A percentile compares a stretch with the other conserved stretches of the same genome.
phyloP scores from a whole-genome alignment of 2,113 vertebrate genomes.

The Thryonomys swinderianus region DNA sequence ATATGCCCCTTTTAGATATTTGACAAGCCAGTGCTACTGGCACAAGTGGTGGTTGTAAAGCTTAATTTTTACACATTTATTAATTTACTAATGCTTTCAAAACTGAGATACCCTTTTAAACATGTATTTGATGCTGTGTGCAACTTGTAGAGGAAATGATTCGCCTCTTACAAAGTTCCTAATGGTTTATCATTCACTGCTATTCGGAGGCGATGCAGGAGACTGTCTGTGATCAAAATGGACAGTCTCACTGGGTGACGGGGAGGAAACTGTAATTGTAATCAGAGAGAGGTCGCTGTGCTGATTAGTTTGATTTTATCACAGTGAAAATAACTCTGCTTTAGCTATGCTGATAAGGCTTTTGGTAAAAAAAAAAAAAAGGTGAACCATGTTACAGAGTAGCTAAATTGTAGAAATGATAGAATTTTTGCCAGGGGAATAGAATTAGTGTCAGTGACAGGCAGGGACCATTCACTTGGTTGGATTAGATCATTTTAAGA shows the following conservation, averaged over 20 bases:
- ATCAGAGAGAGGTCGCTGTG: constrained; percentile 49
- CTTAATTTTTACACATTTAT: constrained; percentile 31
- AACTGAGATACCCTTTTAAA: constrained; percentile 34
- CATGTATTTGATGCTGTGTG: constrained; percentile 39
- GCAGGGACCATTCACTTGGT: not conserved
- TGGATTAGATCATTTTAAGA: not conserved
- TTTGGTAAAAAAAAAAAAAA: constrained; percentile 34
- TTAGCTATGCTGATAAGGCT: constrained; percentile 47
- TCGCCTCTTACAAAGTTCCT: constrained; percentile 28
- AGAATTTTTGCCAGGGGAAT: not conserved
- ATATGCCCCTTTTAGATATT: not conserved
- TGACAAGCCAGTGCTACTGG: not conserved
- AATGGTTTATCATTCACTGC: constrained; percentile 24
- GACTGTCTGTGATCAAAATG: not conserved
- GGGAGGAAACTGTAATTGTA: constrained; percentile 1
- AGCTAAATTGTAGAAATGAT: not conserved
- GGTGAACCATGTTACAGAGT: not conserved
- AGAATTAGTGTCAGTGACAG: not conserved
- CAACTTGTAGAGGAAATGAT: constrained; percentile 10
- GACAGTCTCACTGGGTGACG: not conserved
- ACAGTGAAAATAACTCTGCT: constrained; percentile 48
- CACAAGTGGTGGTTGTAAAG: not conserved
- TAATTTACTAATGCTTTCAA: constrained; percentile 58
- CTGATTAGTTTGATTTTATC: constrained; percentile 56
- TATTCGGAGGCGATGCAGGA: not conserved